Evolutionary conservation across 2,113 vertebrate species (phyloP).

Genomic region (Ursus arctos): DNA sequence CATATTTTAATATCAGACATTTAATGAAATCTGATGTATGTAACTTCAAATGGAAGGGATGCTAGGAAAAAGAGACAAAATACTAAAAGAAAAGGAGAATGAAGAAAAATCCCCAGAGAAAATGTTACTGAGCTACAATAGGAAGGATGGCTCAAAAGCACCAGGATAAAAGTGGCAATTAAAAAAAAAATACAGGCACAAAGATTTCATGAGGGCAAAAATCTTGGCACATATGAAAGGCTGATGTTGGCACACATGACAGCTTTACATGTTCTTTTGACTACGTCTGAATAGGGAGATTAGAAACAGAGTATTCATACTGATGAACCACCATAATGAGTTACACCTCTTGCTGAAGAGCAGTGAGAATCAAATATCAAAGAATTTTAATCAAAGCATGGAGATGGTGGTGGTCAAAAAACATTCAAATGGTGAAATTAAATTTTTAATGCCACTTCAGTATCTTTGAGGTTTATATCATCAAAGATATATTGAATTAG

Average conservation of each 20-base stretch:
- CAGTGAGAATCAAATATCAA: background rate
- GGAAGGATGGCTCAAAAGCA: background rate
- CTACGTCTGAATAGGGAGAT: background rate
- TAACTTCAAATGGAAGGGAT: background rate
- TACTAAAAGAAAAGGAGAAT: background rate
- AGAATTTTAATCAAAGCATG: background rate
- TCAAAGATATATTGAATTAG: background rate
- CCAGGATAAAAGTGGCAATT: background rate
- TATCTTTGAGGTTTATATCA: background rate
- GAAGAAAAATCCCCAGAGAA: background rate
- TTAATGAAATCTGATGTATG: background rate
- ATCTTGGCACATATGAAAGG: rapidly evolving
- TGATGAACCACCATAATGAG: rapidly evolving
- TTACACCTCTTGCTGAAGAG: background rate
- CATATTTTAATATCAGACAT: background rate
- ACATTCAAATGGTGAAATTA: background rate
- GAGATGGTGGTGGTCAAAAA: background rate
- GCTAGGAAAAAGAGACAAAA: background rate
- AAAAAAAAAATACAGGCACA: background rate
- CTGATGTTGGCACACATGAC: background rate
- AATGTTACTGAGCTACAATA: background rate
- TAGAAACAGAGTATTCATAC: background rate
- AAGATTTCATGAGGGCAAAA: background rate
- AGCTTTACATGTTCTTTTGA: background rate
- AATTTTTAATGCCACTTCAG: background rate